phyloP scores from a whole-genome alignment of 1,140 invertebrate species.

The Megalonaias nervosa region DNA sequence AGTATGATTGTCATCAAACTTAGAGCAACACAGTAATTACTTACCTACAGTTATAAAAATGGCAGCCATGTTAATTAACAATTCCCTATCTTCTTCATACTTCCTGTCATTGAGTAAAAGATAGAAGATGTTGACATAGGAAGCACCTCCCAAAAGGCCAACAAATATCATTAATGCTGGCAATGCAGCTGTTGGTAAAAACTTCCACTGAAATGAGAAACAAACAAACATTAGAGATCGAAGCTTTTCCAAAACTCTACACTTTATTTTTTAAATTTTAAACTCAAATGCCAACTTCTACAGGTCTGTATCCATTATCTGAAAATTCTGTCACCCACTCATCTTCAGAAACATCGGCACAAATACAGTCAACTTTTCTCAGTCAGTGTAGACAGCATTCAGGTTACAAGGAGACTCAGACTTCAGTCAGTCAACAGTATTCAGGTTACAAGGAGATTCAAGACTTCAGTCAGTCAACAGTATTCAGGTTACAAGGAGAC shows the following conservation, averaged over 20 bases:
- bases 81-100: slow-evolving; percentile 55
- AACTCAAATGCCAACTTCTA: no score
- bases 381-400: no score
- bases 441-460: no score
- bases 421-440: no score
- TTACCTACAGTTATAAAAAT: slow-evolving; percentile 61
- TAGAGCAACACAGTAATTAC: not conserved
- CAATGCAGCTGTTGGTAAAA: slow-evolving; percentile 52
- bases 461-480: no score
- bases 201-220: slow-evolving; percentile 54
- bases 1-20: no score
- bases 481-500: no score
- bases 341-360: no score
- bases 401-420: no score
- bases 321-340: no score
- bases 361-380: no score
- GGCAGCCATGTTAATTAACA: slow-evolving; percentile 62
- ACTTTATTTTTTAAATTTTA: not conserved
- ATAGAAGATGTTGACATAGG: slow-evolving; percentile 67
- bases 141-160: slow-evolving; percentile 61
- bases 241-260: not conserved
- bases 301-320: no score
- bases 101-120: slow-evolving; percentile 48
- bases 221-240: not conserved
- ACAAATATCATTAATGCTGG: slow-evolving; percentile 62